Percentiles rank a stretch among this genome's conserved stretches.
phyloP scores from a whole-genome alignment of 2,113 vertebrate genomes.

The Taurulus bubalis region DNA sequence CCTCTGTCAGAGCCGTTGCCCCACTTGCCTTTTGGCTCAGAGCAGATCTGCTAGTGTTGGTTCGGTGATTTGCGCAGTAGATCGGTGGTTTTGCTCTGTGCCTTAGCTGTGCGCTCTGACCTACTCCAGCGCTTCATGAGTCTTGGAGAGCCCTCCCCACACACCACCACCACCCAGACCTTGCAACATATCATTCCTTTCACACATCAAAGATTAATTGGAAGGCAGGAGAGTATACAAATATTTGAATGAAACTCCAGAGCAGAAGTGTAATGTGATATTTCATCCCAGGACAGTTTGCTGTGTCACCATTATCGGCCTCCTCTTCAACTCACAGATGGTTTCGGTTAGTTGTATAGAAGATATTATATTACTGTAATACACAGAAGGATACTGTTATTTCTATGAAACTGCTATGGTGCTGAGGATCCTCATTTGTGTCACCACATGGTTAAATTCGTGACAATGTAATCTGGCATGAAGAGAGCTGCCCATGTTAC shows the following conservation, averaged over 20 bases:
- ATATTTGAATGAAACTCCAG: neutral
- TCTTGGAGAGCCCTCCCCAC: constrained; percentile 20
- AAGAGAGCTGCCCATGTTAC: constrained; percentile 18
- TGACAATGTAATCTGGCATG: constrained; percentile 18
- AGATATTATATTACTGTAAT: constrained; percentile 37
- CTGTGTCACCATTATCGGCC: neutral
- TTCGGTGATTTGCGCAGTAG: constrained; percentile 35
- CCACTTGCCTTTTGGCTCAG: constrained; percentile 50
- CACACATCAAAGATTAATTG: constrained; percentile 24
- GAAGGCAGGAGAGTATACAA: neutral
- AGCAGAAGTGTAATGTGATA: constrained; percentile 9
- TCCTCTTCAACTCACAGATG: neutral
- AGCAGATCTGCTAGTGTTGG: constrained; percentile 51
- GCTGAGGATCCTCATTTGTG: neutral
- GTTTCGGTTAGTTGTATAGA: constrained; percentile 19
- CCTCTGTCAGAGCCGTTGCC: constrained; percentile 28
- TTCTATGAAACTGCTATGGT: constrained; percentile 25
- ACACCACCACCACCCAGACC: neutral
- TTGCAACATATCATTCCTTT: constrained; percentile 39
- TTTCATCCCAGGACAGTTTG: constrained; percentile 1
- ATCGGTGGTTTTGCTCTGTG: constrained; percentile 67
- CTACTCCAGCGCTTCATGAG: constrained; percentile 33
- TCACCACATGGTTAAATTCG: neutral
- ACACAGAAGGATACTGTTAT: constrained; percentile 23
- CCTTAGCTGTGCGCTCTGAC: constrained; percentile 52